Percentiles rank a stretch among this genome's conserved stretches.
Evolutionary conservation across 2,113 vertebrate genomes (phyloP).

Genomic region (Aythya baeri): DNA sequence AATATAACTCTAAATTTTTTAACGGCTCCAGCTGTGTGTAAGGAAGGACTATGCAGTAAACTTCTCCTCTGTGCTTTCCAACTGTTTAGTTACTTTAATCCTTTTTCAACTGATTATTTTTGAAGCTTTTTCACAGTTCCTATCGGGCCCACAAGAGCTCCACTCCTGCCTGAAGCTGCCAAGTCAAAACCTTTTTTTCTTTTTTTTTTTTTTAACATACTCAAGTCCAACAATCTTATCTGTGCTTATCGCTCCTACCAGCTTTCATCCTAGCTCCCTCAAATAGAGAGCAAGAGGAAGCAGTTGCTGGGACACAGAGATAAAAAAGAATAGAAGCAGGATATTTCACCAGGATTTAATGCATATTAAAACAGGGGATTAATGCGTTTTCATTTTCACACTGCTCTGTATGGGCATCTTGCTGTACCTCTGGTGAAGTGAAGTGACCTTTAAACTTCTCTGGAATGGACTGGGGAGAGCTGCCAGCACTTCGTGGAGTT

Average conservation of each 20-base stretch:
- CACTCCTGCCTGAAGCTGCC: slow-evolving; percentile 30
- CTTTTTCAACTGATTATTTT: slow-evolving; percentile 1
- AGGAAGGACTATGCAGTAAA: background rate
- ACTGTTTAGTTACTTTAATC: background rate
- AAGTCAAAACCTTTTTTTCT: background rate
- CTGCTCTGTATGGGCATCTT: background rate
- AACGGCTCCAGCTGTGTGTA: background rate
- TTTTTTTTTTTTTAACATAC: background rate
- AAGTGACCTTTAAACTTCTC: slow-evolving; percentile 47
- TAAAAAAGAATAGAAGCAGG: slow-evolving; percentile 48
- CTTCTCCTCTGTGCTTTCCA: background rate
- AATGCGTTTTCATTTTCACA: slow-evolving; percentile 29
- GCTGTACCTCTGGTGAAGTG: background rate
- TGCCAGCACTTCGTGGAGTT: background rate
- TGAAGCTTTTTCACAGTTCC: background rate
- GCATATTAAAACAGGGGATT: slow-evolving; percentile 43
- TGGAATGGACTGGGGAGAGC: background rate
- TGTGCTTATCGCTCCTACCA: slow-evolving; percentile 9
- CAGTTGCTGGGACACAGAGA: slow-evolving; percentile 41
- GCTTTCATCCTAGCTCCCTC: slow-evolving; percentile 18
- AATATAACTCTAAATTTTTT: background rate
- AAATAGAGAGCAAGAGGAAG: slow-evolving; percentile 17
- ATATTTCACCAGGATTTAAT: slow-evolving; percentile 24
- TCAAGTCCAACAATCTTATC: slow-evolving; percentile 51
- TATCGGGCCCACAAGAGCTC: background rate